Base-by-base conservation (phyloP, 2,797 vertebrate genomes). In the Galagoides demidoff region DNA sequence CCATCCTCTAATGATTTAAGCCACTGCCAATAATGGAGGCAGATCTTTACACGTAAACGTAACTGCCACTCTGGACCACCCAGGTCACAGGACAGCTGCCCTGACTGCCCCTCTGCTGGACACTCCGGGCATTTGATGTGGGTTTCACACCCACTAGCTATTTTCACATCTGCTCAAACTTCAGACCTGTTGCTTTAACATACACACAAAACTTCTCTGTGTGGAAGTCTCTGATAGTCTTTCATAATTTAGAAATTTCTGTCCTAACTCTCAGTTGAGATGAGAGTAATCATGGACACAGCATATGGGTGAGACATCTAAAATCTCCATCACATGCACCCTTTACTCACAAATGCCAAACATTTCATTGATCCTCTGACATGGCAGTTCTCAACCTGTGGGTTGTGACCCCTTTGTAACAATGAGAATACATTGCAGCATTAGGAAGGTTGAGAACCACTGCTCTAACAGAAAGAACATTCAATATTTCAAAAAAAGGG, bases 171-270 rank as follows among this genome's bases (percentile, higher is more conserved):
- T 27, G 34, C 22, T 73, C n/a, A 20, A 14, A 37, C 71, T n/a
- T 34, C 82, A 79, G 90, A 39, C 81, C 66, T 22, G 92, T 34
- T 34, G 84, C 64, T 61, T 39, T 74, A 7, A 39, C 5, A 3
- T 7, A 0, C 0, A 3, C 8, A 0, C 1, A 14, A n/a, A 19
- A 52, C 49, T 52, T 16, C 45, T 10, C 3, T 37, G 2, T 17
- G 3, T 0, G 31, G 66, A 31, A 14, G 1, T 8, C 17, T 31
- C 27, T 19, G 34, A 29, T 17, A 19, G 55, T 5, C 29, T 55
- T 37, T 39, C 77, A 0, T 1, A 0, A 2, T 7, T 12, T 11
- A 11, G 13, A 20, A 59, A 39, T 19, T 8, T 61, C 6, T 12
- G 0, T 49, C 27, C 1, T 6, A 4, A 11, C 7, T 45, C 29